Conservation (phyloP, 1,140 invertebrate species). For the Radopholus similis region DNA sequence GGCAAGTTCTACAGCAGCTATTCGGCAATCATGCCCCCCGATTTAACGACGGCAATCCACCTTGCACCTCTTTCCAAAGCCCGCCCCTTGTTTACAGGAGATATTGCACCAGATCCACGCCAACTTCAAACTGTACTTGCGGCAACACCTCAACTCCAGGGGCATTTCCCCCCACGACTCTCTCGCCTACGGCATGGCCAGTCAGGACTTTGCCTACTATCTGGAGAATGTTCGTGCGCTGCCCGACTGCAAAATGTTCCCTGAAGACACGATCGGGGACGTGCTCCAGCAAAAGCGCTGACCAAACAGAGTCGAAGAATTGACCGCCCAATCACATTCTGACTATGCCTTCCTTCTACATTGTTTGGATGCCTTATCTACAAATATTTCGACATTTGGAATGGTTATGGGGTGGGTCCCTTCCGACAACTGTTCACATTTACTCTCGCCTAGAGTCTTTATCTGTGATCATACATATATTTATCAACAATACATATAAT, state of each 20-base stretch:
- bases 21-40: slow-evolving; percentile 61
- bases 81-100: slow-evolving; percentile 63
- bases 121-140: slow-evolving; percentile 79
- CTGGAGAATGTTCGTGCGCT: slow-evolving; percentile 81
- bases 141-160: slow-evolving; percentile 76
- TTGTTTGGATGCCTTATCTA: too few species aligned
- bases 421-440: neutral
- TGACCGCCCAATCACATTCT: neutral
- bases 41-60: slow-evolving; percentile 58
- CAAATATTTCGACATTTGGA: too few species aligned
- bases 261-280: slow-evolving; percentile 29
- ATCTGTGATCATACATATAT: too few species aligned
- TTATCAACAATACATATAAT: too few species aligned
- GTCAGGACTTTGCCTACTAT: slow-evolving; percentile 90
- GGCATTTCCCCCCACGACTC: slow-evolving; percentile 89
- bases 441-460: too few species aligned
- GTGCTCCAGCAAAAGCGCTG: neutral
- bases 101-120: slow-evolving; percentile 80
- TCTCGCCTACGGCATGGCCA: slow-evolving; percentile 87
- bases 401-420: neutral
- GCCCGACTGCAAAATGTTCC: slow-evolving; percentile 62
- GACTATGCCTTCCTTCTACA: neutral
- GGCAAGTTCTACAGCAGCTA: slow-evolving; percentile 87
- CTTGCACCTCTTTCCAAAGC: neutral
- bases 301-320: neutral